Evolutionary conservation across 2,113 vertebrate genomes (phyloP), one percentile per base, ranked within the genome.

Genomic region (Zootoca vivipara): DNA sequence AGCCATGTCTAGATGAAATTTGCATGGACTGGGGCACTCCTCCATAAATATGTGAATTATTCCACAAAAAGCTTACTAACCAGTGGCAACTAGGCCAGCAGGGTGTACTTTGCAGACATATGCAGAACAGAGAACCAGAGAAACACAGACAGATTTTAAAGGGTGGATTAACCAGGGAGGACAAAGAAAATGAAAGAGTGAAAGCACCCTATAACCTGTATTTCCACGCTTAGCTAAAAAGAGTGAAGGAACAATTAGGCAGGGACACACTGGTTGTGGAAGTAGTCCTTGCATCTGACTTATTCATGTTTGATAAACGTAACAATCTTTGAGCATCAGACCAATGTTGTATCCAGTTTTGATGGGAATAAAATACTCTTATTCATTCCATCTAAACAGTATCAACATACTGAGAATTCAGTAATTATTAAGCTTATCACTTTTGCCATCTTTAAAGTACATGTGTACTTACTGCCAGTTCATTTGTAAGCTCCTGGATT

Each of bases 401-500:
- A 64, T 24, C 58, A 56, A 18, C 40, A 58, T 18, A 0, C 16
- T 33, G 74, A 22, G 18, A 85, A 30, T 28, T 35, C 1, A 56
- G 42, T 40, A 40, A 38, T 2, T 3, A 65, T 79, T 72, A 15
- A 67, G 1, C 74, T 85, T 64, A 13, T 77, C 22, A n/a, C 28
- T 69, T 42, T 26, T 13, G 1, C 9, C 62, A 83, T 86, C 62
- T 77, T 22, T 81, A 26, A n/a, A 78, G 67, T 9, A 9, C 85
- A 82, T 0, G 1, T 13, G 72, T 83, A 93, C 95, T 97, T 96
- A 99, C 99, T 90, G 95, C 97, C 86, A 99, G 96, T 85, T 99
- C 98, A 86, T 97, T 97, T 0, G 98, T 97, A 77, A 99, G 98
- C 90, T 98, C 98, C 64, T 97, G 97, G 91, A 99, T 97, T 91